Conservation (phyloP, 1,140 invertebrate genomes). For the Panagrolaimus sp. region DNA sequence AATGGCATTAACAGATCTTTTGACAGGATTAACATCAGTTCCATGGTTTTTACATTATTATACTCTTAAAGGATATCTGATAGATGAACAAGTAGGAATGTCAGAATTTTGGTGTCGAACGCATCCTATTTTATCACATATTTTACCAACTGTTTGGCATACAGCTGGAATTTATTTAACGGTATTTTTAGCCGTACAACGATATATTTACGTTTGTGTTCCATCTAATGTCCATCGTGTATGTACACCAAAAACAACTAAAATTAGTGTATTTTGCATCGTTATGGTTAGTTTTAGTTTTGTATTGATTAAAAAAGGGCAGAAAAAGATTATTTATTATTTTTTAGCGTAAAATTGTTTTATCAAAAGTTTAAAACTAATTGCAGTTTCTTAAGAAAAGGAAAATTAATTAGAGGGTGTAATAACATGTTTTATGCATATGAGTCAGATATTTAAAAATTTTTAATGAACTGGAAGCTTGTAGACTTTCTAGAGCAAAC, state of each 20-base stretch:
- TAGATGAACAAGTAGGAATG: slow-evolving; percentile 24
- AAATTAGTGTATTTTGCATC: slow-evolving; percentile 36
- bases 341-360: too few relatives aligned
- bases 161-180: slow-evolving; percentile 28
- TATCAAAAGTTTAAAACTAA: too few relatives aligned
- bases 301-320: slow-evolving; percentile 14
- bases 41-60: slow-evolving; percentile 48
- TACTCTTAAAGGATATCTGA: slow-evolving; percentile 35
- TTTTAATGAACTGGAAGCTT: too few relatives aligned
- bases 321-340: too few relatives aligned
- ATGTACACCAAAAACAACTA: slow-evolving; percentile 45
- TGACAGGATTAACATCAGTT: slow-evolving; percentile 63
- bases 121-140: slow-evolving; percentile 34
- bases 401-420: too few relatives aligned
- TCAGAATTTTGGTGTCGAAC: slow-evolving; percentile 31
- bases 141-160: slow-evolving; percentile 36
- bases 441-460: too few relatives aligned
- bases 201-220: slow-evolving; percentile 52
- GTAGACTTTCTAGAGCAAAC: too few relatives aligned
- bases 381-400: too few relatives aligned
- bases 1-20: slow-evolving; percentile 85
- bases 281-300: slow-evolving; percentile 43
- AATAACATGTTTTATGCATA: too few relatives aligned
- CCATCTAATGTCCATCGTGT: slow-evolving; percentile 38
- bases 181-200: slow-evolving; percentile 50